Base-by-base conservation (phyloP, 2,888 invertebrate species). In the Bimastos eiseni region DNA sequence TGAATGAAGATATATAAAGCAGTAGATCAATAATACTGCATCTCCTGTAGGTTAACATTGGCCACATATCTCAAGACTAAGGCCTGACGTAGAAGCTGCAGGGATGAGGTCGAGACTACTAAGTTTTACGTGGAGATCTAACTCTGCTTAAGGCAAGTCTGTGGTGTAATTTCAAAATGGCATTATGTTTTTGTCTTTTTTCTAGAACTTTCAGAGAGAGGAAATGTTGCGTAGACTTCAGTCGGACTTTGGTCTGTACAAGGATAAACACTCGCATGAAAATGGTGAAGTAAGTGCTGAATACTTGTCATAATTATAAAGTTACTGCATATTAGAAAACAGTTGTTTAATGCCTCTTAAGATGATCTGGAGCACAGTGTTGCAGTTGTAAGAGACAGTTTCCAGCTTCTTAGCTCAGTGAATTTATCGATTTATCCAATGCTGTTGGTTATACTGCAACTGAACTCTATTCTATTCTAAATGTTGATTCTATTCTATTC, bases 251-350 rank as follows among this genome's bases (percentile, higher is more conserved):
- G 90, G 93, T 21, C 92, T 92, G 15, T 94, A 94, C 92, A 93
- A 94, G 91, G 93, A 93, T 49, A 93, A 93, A 24, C 94, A 94
- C 91, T 93, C 92, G 36, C 94, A 94, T 92, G 93, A 93, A 37
- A 86, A 86, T 37, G 86, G 86, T 37, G 37, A 86, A 86, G 70
- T 70, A 70, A 70, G 70, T n/a, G 11, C n/a, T 70, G n/a, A 5
- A 70, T n/a, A n/a, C n/a, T 30, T 70, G 70, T 70, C n/a, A n/a
- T n/a, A n/a, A n/a, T n/a, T n/a, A 70, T 70, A n/a, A 30, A 13
- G 70, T 70, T n/a, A n/a, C n/a, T 70, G 70, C 11, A 1, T 24
- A 49, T 17, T 24, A 49, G 49, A 24, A 49, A 24, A 49, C 49
- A 21, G 49, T 49, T 49, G 49, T 49, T 19, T 49, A 49, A 49